A percentile compares a stretch with the other conserved stretches of the same genome.
phyloP scores from a whole-genome alignment of 2,113 vertebrate species.

The Nycticorax nycticorax region DNA sequence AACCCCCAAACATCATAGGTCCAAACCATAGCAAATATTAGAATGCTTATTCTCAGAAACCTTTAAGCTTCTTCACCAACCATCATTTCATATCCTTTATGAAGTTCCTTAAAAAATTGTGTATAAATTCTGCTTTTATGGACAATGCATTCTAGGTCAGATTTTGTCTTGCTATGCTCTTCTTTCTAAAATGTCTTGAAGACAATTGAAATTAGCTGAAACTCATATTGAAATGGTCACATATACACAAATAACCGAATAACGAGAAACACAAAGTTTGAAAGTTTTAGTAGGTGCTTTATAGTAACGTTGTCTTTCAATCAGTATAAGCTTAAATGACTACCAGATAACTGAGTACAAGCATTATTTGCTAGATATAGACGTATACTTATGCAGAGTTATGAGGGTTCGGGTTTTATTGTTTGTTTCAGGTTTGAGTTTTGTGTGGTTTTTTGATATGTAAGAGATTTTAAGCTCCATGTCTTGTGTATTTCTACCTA shows the following conservation, averaged over 20 bases:
- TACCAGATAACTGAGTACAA: background rate
- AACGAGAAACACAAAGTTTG: accelerated
- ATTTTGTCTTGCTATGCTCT: background rate
- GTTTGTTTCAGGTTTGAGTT: background rate
- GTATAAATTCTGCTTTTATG: background rate
- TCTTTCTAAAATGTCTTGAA: background rate
- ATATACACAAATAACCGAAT: background rate
- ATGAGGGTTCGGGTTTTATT: background rate
- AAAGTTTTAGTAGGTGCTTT: background rate
- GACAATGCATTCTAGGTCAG: background rate
- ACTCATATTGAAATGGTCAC: background rate
- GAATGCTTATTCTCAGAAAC: background rate
- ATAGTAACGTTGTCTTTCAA: background rate
- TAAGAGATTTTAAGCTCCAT: background rate
- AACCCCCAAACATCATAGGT: background rate
- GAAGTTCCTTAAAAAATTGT: background rate
- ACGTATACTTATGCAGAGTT: background rate
- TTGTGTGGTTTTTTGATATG: background rate
- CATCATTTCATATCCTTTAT: accelerated
- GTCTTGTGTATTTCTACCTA: background rate
- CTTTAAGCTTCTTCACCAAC: background rate
- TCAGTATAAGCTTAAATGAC: background rate
- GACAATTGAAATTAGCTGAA: background rate
- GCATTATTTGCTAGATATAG: background rate
- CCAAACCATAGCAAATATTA: background rate